Evolutionary conservation across 2,797 vertebrate genomes (phyloP).

Genomic region (Acipenser transmontanus): DNA sequence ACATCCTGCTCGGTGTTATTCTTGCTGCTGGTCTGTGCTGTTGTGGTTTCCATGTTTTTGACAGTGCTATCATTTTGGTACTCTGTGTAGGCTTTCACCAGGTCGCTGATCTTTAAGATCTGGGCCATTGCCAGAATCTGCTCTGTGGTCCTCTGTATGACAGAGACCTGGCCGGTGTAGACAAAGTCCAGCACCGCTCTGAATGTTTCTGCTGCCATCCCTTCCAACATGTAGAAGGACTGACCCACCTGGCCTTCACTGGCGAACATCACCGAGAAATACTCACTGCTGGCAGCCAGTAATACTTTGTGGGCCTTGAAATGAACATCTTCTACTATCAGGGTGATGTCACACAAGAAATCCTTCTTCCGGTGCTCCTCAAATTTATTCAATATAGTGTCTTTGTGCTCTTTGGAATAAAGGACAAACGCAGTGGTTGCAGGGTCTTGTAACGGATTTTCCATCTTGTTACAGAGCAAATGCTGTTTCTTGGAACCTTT

Average conservation of each 20-base stretch:
- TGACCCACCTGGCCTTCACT: conserved; percentile 62
- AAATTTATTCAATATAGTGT: conserved; percentile 75
- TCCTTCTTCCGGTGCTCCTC: conserved; percentile 73
- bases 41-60: not conserved
- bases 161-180: conserved; percentile 77
- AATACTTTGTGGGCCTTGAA: conserved; percentile 91
- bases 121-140: conserved; percentile 79
- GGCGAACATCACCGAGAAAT: conserved; percentile 86
- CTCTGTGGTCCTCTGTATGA: conserved; percentile 62
- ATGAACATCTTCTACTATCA: conserved; percentile 80
- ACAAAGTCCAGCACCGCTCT: conserved; percentile 82
- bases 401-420: conserved; percentile 73
- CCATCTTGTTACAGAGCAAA: conserved; percentile 56
- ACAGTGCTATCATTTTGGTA: conserved; percentile 37
- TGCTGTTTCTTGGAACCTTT: not conserved
- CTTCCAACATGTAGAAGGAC: conserved; percentile 71
- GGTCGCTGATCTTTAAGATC: conserved; percentile 73
- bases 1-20: conserved; percentile 1
- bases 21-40: not conserved
- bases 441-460: conserved; percentile 26
- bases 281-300: conserved; percentile 89
- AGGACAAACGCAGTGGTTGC: conserved; percentile 48
- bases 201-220: conserved; percentile 74
- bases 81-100: conserved; percentile 70
- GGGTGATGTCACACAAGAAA: conserved; percentile 86